A percentile compares a stretch with the other conserved stretches of the same genome.
These are phyloP conservation scores for Cynodonichthys magdalenae DNA, from an alignment of 2,797 vertebrate species.

Conservation along the genomic window DNA sequence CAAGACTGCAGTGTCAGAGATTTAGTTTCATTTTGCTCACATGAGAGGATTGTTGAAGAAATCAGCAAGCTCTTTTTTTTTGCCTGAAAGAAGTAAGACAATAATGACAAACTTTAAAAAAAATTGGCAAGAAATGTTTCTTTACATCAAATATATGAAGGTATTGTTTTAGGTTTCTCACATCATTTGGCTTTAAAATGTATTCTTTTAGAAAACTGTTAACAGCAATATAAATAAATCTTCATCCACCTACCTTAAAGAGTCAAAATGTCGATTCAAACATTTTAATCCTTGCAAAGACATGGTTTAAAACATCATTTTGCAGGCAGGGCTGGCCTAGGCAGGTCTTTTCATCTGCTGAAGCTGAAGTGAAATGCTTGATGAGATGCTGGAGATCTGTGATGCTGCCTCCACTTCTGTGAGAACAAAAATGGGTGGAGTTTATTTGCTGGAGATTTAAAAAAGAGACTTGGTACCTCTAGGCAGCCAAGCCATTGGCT, in stretches of 20 bases:
- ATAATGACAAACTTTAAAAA: neutral
- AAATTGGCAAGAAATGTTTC: conserved; percentile 3
- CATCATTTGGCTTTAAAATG: conserved; percentile 10
- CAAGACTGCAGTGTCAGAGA: conserved; percentile 30
- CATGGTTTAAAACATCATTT: conserved; percentile 35
- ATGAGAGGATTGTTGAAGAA: conserved; percentile 18
- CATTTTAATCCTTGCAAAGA: conserved; percentile 38
- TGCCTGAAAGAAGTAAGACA: conserved; percentile 16
- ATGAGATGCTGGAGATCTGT: conserved; percentile 53
- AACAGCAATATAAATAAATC: conserved; percentile 11
- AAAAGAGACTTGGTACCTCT: conserved; percentile 39
- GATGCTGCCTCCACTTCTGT: conserved; percentile 57
- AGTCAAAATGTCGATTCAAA: conserved; percentile 28
- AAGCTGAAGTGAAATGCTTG: conserved; percentile 55
- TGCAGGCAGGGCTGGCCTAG: conserved; percentile 29
- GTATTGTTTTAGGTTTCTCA: conserved; percentile 4
- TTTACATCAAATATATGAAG: conserved; percentile 16
- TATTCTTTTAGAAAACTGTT: conserved; percentile 2
- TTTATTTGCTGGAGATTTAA: conserved; percentile 50
- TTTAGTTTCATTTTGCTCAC: conserved; percentile 37
- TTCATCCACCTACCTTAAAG: conserved; percentile 46
- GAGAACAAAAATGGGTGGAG: conserved; percentile 63
- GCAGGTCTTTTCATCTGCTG: conserved; percentile 57
- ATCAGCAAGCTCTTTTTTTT: conserved; percentile 12
- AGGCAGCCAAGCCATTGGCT: conserved; percentile 35